Percentiles rank a stretch among this genome's conserved stretches.
Evolutionary conservation across 2,888 invertebrate genomes (phyloP).

Genomic region (Eupeodes luniger): DNA sequence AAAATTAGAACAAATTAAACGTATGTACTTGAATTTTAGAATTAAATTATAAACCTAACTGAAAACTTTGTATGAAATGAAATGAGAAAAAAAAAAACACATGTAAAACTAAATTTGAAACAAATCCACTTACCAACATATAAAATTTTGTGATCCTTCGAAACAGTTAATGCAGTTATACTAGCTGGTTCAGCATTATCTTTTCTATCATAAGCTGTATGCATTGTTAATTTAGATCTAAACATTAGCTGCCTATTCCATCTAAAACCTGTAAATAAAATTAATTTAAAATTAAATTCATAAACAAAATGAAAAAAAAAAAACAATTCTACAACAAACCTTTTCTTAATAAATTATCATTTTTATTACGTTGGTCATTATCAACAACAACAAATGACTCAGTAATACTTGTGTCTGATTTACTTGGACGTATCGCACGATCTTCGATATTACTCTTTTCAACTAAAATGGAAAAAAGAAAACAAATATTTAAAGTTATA

Average conservation of each 20-base stretch:
- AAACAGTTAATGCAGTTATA: slow-evolving; percentile 96
- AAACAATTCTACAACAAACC: slow-evolving; percentile 77
- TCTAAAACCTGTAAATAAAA: slow-evolving; percentile 87
- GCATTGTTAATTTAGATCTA: slow-evolving; percentile 98
- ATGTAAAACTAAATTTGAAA: not conserved
- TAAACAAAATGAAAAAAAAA: not conserved
- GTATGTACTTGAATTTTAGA: too few relatives aligned
- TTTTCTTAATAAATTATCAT: slow-evolving; percentile 82
- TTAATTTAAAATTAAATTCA: not conserved
- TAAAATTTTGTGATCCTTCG: slow-evolving; percentile 89
- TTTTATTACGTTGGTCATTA: slow-evolving; percentile 82
- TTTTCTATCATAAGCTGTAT: slow-evolving; percentile 97
- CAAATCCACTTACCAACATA: slow-evolving; percentile 83
- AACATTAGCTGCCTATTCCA: slow-evolving; percentile 97
- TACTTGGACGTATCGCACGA: slow-evolving; percentile 91
- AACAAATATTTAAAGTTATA: too few relatives aligned
- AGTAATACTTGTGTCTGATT: slow-evolving; percentile 95
- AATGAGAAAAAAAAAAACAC: too few relatives aligned
- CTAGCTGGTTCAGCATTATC: slow-evolving; percentile 99
- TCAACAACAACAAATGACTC: slow-evolving; percentile 94
- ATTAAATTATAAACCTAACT: too few relatives aligned
- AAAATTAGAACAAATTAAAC: too few relatives aligned
- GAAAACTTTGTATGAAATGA: too few relatives aligned
- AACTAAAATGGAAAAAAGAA: slow-evolving; percentile 20
- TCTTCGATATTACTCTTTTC: slow-evolving; percentile 82